These are phyloP conservation scores for Himalopsyche anomala DNA, from an alignment of 2,888 invertebrate genomes.

Conservation along the genomic window DNA sequence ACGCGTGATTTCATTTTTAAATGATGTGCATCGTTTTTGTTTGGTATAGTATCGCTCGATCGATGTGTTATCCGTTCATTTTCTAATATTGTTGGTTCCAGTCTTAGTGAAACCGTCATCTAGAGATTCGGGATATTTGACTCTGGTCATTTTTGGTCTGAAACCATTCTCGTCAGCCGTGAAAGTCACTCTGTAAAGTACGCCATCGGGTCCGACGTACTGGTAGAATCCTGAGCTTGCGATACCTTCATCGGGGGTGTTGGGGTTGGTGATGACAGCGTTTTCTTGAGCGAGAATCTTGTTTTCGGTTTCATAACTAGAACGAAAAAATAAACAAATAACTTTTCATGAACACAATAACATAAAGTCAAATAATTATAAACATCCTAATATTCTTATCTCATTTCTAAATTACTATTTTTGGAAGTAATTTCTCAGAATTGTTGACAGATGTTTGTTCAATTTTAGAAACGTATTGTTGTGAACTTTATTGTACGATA, in stretches of 20 bases:
- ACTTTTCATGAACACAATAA: no score
- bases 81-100: slow-evolving; percentile 46
- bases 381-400: no score
- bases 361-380: no score
- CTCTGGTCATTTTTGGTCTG: slow-evolving; percentile 73
- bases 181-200: slow-evolving; percentile 76
- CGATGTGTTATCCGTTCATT: not conserved
- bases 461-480: no score
- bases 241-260: slow-evolving; percentile 75
- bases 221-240: slow-evolving; percentile 76
- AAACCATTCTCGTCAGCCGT: slow-evolving; percentile 77
- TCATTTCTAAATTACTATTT: no score
- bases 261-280: slow-evolving; percentile 75
- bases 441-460: no score
- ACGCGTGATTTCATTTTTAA: slow-evolving; percentile 19
- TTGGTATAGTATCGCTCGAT: slow-evolving; percentile 28
- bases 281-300: slow-evolving; percentile 77
- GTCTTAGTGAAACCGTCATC: slow-evolving; percentile 65
- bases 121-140: slow-evolving; percentile 64
- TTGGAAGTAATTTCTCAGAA: no score
- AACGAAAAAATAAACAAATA: slow-evolving; percentile 64
- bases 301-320: slow-evolving; percentile 77
- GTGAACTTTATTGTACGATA: no score
- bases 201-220: slow-evolving; percentile 77
- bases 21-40: slow-evolving; percentile 29